phyloP scores from a whole-genome alignment of 35 echinoderm and acorn worm species.

The Lytechinus pictus region DNA sequence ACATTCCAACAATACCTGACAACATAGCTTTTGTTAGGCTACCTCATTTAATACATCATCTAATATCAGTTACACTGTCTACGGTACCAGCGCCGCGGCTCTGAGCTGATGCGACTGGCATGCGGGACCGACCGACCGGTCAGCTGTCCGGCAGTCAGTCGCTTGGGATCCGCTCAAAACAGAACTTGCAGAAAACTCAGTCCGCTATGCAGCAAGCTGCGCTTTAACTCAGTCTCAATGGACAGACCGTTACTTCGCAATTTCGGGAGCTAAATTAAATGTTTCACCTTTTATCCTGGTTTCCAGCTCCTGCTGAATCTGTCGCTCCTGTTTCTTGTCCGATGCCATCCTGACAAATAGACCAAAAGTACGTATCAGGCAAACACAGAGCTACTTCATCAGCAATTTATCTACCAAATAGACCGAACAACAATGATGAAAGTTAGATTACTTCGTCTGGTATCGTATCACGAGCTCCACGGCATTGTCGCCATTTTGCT shows the following conservation, averaged over 20 bases:
- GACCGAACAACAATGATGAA: neutral
- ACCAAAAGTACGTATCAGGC: neutral
- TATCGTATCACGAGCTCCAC: conserved; percentile 23
- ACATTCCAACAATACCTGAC: too few relatives aligned
- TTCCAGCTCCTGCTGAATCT: conserved; percentile 49
- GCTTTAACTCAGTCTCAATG: neutral
- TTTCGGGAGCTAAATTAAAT: neutral
- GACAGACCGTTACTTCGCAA: neutral
- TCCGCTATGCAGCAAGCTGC: too few relatives aligned
- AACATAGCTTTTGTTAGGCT: too few relatives aligned
- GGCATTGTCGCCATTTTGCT: conserved; percentile 48
- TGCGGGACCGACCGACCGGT: neutral
- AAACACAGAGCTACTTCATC: neutral
- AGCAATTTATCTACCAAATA: neutral
- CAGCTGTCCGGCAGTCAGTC: neutral
- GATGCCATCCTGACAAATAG: conserved; percentile 38
- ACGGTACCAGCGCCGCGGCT: too few relatives aligned
- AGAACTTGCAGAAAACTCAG: too few relatives aligned
- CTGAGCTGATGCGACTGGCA: neutral
- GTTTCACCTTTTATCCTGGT: conserved; percentile 45
- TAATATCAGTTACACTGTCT: too few relatives aligned
- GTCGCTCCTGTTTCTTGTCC: conserved; percentile 32
- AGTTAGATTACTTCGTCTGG: too few relatives aligned
- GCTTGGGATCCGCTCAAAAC: neutral
- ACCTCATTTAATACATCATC: too few relatives aligned